Percentiles rank a stretch among this genome's conserved stretches.
phyloP scores from a whole-genome alignment of 2,888 invertebrate genomes.

The Polydrusus tereticollis region DNA sequence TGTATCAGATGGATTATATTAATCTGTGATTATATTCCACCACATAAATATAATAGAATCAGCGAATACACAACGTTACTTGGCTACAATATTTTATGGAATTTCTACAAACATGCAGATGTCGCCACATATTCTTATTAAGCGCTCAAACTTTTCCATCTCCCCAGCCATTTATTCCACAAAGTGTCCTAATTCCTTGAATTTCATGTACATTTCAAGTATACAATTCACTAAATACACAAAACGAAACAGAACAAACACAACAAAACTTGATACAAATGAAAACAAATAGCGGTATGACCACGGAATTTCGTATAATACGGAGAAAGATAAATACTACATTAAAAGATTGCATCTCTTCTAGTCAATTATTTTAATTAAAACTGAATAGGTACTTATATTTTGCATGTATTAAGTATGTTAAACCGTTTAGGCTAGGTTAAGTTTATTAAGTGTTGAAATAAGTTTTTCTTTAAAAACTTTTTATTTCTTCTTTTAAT shows the following conservation, averaged over 20 bases:
- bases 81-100: background rate
- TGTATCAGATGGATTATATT: no score
- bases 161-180: conserved; percentile 3
- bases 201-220: conserved; percentile 17
- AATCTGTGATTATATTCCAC: no score
- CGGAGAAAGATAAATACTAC: background rate
- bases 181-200: conserved; percentile 12
- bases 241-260: conserved; percentile 3
- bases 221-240: conserved; percentile 4
- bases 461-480: no score
- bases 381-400: no score
- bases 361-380: no score
- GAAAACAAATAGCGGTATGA: background rate
- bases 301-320: background rate
- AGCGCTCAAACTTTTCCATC: conserved; percentile 2
- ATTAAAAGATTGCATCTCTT: background rate
- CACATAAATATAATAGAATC: no score
- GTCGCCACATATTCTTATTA: conserved; percentile 21
- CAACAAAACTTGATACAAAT: conserved; percentile 2
- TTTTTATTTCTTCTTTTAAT: no score
- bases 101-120: background rate
- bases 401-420: no score
- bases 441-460: no score
- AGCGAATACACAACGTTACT: background rate
- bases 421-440: no score